phyloP scores from a whole-genome alignment of 2,797 vertebrate genomes.

The Chromobotia macracanthus region DNA sequence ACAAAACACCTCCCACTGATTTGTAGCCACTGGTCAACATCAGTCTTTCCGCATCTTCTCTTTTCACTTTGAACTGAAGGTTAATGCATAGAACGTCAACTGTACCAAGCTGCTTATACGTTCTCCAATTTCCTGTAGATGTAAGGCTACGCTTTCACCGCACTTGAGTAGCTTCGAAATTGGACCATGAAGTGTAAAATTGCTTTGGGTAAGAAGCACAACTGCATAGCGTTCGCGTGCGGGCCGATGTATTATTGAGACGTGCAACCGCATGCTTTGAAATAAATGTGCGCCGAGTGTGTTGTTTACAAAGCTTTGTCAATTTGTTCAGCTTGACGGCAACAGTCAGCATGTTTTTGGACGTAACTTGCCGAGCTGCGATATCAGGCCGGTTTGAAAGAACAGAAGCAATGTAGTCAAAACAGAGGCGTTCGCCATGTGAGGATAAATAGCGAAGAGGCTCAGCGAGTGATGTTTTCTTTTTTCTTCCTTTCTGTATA shows the following conservation, averaged over 20 bases:
- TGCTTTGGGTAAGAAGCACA: constrained; percentile 64
- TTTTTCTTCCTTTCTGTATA: constrained; percentile 15
- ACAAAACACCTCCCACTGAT: background rate
- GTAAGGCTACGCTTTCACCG: constrained; percentile 61
- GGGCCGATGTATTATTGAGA: constrained; percentile 71
- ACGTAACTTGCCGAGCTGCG: constrained; percentile 38
- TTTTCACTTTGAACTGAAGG: constrained; percentile 45
- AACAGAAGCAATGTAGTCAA: constrained; percentile 36
- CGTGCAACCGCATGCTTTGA: constrained; percentile 60
- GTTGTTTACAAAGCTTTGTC: constrained; percentile 72
- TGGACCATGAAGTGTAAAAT: constrained; percentile 74
- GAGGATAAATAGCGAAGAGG: constrained; percentile 45
- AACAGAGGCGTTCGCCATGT: constrained; percentile 46
- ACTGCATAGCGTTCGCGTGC: constrained; percentile 55
- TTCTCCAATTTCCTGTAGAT: constrained; percentile 64
- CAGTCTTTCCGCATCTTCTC: background rate
- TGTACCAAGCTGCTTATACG: constrained; percentile 67
- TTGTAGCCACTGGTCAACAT: constrained; percentile 4
- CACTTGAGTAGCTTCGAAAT: constrained; percentile 68
- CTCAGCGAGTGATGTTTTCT: constrained; percentile 33
- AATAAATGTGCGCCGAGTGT: constrained; percentile 63
- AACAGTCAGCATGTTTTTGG: constrained; percentile 61
- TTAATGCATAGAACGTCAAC: constrained; percentile 62
- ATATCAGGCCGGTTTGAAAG: constrained; percentile 54
- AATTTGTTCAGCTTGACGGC: constrained; percentile 70